A percentile compares a stretch with the other conserved stretches of the same genome.
These are phyloP conservation scores for Grammomys dolichurus DNA, from an alignment of 2,113 vertebrate genomes.

Conservation along the genomic window DNA sequence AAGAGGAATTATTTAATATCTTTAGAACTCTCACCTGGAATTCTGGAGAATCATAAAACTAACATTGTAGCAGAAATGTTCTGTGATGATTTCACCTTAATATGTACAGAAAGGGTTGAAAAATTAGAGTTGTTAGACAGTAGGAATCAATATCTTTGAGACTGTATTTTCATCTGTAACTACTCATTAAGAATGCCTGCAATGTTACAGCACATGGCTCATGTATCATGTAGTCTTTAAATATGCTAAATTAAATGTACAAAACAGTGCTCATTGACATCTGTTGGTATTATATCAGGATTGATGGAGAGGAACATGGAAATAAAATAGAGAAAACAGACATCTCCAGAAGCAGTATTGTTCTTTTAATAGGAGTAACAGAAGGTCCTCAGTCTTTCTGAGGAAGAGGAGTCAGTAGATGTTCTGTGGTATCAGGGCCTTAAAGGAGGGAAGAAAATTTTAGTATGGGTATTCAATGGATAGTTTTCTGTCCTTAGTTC, in stretches of 20 bases:
- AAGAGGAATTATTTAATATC: neutral
- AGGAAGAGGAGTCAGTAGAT: neutral
- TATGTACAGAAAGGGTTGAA: neutral
- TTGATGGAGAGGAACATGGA: neutral
- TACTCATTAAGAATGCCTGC: neutral
- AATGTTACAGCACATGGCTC: neutral
- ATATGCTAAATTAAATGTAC: constrained; percentile 18
- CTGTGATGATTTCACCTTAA: constrained; percentile 31
- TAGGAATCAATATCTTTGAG: neutral
- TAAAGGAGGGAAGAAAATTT: too few relatives aligned
- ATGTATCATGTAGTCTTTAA: neutral
- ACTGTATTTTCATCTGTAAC: neutral
- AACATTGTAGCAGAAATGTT: neutral
- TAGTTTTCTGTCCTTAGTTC: neutral
- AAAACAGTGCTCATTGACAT: constrained; percentile 67
- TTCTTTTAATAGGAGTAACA: neutral
- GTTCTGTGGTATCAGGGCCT: neutral
- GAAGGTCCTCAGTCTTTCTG: too few relatives aligned
- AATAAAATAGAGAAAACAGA: neutral
- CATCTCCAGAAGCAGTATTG: neutral
- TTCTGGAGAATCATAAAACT: neutral
- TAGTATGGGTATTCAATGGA: neutral
- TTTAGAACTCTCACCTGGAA: neutral
- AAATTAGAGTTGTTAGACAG: neutral
- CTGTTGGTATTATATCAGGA: constrained; percentile 23